Evolutionary conservation across 1,140 invertebrate species (phyloP), one percentile per base, ranked within the genome.

Genomic region (Lepidurus apus): DNA sequence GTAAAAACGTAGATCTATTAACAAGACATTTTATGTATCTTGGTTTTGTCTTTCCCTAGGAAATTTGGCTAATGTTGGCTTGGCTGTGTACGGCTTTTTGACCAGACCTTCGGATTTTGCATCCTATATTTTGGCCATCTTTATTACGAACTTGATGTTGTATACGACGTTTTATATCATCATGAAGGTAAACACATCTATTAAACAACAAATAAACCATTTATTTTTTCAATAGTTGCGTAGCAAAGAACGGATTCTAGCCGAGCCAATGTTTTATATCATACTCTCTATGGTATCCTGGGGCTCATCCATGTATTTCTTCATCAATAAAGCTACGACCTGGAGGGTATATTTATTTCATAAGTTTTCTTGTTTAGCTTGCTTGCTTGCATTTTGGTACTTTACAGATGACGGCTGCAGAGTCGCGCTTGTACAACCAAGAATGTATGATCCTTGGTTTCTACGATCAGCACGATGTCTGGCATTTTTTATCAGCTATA

Each of bases 381-480:
- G 13, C 43, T 43, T 44, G 26, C 34, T 80, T 10, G 13, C 45
- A 26, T 75, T n/a, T 13, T 34, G 42, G 73, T 77, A n/a, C 42
- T 43, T 84, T 84, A 0, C 84, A 93, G 90, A 80, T 90, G 81
- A 92, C 91, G 1, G 93, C 95, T 11, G 93, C 95, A 0, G 87
- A 91, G 82, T 95, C 93, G 0, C 88, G 94, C 44, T 86, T 88
- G 42, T 89, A 88, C 81, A 97, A 97, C 85, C 88, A 88, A 53
- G 87, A 88, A 34, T 97, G 95, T 83, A 85, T 90, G 6, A 82
- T 95, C 7, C 85, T 95, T 2, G 85, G 90, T 75, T 95, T 96
- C 82, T 95, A 93, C 83, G 95, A 97, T 85, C 89, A 87, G 44
- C 95, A 97, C 85, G 95, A 97, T 82, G 88, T 94, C 34, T 97